A percentile compares a stretch with the other conserved stretches of the same genome.
phyloP scores from a whole-genome alignment of 2,797 vertebrate genomes.

The Tiaroga cobitis region DNA sequence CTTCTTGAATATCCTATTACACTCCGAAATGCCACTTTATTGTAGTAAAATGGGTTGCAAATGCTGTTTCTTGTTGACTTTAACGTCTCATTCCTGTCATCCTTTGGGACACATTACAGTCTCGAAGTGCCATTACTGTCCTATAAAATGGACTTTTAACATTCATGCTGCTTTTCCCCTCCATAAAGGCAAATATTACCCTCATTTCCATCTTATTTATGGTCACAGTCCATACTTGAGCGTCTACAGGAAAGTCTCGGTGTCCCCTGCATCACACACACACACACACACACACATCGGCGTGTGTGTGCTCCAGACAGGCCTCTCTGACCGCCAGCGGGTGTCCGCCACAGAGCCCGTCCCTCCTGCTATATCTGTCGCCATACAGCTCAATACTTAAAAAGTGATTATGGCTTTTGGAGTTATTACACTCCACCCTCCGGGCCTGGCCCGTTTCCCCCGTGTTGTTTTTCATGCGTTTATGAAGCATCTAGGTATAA shows the following conservation, averaged over 20 bases:
- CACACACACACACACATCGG: constrained; percentile 2
- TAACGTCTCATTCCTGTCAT: not conserved
- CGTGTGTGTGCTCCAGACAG: constrained; percentile 38
- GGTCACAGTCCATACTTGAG: not conserved
- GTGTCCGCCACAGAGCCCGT: constrained; percentile 52
- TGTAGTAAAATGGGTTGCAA: not conserved
- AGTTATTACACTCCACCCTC: constrained; percentile 68
- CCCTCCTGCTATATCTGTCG: constrained; percentile 66
- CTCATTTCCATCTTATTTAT: not conserved
- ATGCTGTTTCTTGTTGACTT: not conserved
- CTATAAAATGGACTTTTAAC: not conserved
- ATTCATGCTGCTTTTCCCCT: constrained; percentile 7
- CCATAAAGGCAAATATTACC: constrained; percentile 18
- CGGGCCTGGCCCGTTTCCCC: constrained; percentile 25
- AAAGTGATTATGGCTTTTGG: constrained; percentile 67
- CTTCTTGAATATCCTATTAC: not conserved
- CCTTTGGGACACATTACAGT: not conserved
- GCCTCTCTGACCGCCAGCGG: constrained; percentile 51
- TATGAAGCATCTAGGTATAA: constrained; percentile 57
- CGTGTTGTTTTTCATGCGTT: constrained; percentile 42
- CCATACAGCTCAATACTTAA: constrained; percentile 66
- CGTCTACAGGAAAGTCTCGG: not conserved
- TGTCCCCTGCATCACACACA: constrained; percentile 1
- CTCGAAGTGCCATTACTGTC: constrained; percentile 10
- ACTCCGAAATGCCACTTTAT: not conserved